phyloP scores from a whole-genome alignment of 2,113 vertebrate genomes.

The Oreocharis arfaki region DNA sequence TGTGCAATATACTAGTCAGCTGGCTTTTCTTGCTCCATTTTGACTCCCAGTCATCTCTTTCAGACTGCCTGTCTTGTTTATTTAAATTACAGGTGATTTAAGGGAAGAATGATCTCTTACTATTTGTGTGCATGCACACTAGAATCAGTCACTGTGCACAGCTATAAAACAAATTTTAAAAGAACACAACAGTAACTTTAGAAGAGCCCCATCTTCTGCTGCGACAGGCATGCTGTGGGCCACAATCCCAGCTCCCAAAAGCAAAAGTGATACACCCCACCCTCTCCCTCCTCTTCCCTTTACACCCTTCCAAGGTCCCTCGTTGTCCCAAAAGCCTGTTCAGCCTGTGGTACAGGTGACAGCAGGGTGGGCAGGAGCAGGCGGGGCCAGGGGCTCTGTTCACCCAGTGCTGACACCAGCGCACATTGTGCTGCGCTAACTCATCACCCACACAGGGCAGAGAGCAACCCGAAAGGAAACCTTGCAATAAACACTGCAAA shows the following conservation, averaged over 20 bases:
- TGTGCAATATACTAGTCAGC: not conserved
- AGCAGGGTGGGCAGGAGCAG: not conserved
- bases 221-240: not conserved
- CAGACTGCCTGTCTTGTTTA: not conserved
- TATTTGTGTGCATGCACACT: not conserved
- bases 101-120: not conserved
- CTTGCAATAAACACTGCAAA: not conserved
- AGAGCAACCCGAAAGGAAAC: not conserved
- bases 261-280: not conserved
- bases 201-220: not conserved
- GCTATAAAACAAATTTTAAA: not conserved
- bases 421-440: fast-evolving
- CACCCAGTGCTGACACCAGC: not conserved
- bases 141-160: not conserved
- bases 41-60: constrained; percentile 33
- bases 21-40: constrained; percentile 14
- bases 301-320: not conserved
- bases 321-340: not conserved
- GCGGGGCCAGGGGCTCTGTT: not conserved
- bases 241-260: not conserved
- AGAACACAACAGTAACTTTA: not conserved
- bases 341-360: not conserved
- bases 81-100: constrained; percentile 1
- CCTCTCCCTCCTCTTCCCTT: not conserved
- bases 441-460: not conserved